Conservation (phyloP, 2,888 invertebrate species). For the Cephus nigrinus region DNA sequence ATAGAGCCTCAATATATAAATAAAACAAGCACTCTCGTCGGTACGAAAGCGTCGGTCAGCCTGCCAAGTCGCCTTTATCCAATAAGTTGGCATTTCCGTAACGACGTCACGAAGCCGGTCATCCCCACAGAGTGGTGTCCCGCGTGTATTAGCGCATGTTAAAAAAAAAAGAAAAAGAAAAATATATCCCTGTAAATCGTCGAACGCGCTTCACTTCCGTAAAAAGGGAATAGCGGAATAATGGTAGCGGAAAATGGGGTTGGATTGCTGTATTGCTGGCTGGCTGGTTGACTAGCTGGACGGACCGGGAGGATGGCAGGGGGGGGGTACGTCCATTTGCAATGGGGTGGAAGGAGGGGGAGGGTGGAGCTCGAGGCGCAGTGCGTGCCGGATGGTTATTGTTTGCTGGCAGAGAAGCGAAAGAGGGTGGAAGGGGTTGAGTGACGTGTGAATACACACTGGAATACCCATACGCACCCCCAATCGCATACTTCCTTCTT, state of each 20-base stretch:
- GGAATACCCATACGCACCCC: background rate
- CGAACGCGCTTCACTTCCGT: background rate
- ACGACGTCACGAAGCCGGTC: background rate
- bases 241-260: background rate
- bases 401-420: slow-evolving; percentile 3
- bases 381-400: slow-evolving; percentile 7
- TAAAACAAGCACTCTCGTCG: background rate
- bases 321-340: background rate
- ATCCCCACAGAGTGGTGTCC: background rate
- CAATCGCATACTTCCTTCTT: background rate
- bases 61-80: background rate
- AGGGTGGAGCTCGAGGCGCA: background rate
- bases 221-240: background rate
- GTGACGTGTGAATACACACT: slow-evolving; percentile 7
- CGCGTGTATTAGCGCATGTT: background rate
- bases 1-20: background rate
- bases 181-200: background rate
- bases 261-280: background rate
- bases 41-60: background rate
- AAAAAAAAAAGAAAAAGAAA: background rate
- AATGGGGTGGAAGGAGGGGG: background rate
- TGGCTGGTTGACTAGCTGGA: background rate
- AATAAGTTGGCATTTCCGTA: background rate
- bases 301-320: background rate
- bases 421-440: slow-evolving; percentile 2